These are phyloP conservation scores for Miltochrista miniata DNA, from an alignment of 2,888 invertebrate genomes.

Conservation along the genomic window DNA sequence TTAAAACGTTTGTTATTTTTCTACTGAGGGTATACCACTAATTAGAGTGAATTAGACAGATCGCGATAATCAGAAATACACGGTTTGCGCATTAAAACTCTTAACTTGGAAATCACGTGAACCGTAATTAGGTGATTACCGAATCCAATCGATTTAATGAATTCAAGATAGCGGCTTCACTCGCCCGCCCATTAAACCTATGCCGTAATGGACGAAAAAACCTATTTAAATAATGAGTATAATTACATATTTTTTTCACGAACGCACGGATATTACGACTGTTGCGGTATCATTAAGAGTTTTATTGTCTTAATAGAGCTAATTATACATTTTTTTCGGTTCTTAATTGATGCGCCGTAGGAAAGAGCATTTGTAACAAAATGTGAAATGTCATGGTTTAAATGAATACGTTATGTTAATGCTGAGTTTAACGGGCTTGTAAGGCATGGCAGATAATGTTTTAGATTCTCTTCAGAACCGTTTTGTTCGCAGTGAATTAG, in stretches of 20 bases:
- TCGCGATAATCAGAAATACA: constrained; percentile 76
- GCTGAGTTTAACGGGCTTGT: constrained; percentile 72
- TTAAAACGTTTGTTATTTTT: constrained; percentile 40
- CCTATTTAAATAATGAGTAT: constrained; percentile 83
- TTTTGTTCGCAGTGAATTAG: constrained; percentile 80
- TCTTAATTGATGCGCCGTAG: constrained; percentile 80
- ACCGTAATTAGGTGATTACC: constrained; percentile 82
- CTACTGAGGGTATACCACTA: constrained; percentile 53
- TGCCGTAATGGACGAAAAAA: constrained; percentile 77
- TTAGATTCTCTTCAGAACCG: constrained; percentile 63
- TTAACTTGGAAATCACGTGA: constrained; percentile 73
- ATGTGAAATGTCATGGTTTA: constrained; percentile 83
- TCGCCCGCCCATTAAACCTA: constrained; percentile 75
- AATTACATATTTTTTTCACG: constrained; percentile 82
- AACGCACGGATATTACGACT: constrained; percentile 79
- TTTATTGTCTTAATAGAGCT: constrained; percentile 84
- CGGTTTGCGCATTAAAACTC: constrained; percentile 81
- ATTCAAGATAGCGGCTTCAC: constrained; percentile 76
- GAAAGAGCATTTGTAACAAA: constrained; percentile 81
- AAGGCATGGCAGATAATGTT: constrained; percentile 67
- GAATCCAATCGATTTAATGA: constrained; percentile 83
- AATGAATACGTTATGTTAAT: constrained; percentile 82
- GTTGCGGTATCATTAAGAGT: constrained; percentile 83
- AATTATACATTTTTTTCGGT: constrained; percentile 83
- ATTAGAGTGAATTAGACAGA: constrained; percentile 70